Base-by-base conservation (phyloP, 2,113 vertebrate genomes). In the Forbesichthys agassizii region DNA sequence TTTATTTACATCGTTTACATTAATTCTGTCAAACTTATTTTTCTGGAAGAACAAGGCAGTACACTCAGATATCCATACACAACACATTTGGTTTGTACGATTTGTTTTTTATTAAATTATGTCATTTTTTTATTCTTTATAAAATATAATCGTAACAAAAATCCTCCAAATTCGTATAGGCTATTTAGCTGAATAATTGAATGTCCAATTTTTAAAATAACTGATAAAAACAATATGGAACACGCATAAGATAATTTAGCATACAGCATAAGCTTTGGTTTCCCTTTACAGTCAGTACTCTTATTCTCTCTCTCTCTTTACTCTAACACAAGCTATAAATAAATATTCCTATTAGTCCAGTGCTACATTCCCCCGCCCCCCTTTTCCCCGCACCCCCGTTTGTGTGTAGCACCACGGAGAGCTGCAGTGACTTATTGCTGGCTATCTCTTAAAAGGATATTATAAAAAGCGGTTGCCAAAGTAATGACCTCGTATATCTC, bases 401-500 rank as follows among this genome's bases (percentile, higher is more conserved):
- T 66, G 51, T 74, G 59, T 72, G n/a, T 56, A 74, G 61, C 64
- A 66, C 77, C 48, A 71, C 64, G 71, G 73, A 78, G 79, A 76
- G 82, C 85, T 77, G 75, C 81, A 82, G 51, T 90, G 87, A 89
- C 83, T 81, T 87, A 81, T 63, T 77, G 73, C 79, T 62, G 69
- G 69, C 76, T 68, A 73, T 84, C 78, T 90, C 80, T 85, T 88
- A 85, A 89, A 71, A 76, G 54, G 42, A 86, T 85, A 86, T 89
- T 82, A 91, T 88, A 91, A 92, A 89, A 90, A 82, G 73, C 77
- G 14, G 83, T 92, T 88, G 82, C 80, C 86, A 83, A 36, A 77
- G 88, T 79, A 89, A 89, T 83, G 60, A 80, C 77, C 85, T 84
- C 79, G 68, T 74, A 73, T 78, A 76, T 89, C 79, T 62, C 89